phyloP scores from a whole-genome alignment of 1,140 invertebrate genomes.

The Eulimnadia texana region DNA sequence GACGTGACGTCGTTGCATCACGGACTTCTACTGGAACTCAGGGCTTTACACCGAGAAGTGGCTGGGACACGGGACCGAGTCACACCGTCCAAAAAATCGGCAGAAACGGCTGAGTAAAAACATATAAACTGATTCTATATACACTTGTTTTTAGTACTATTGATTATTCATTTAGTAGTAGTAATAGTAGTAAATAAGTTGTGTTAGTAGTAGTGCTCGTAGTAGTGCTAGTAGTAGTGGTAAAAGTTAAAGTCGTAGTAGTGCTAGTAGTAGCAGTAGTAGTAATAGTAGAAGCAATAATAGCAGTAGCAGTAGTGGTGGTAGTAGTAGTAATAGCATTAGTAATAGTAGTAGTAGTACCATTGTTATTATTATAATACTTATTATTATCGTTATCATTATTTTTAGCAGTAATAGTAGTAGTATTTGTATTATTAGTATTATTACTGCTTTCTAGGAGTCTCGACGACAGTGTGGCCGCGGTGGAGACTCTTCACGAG shows the following conservation, averaged over 20 bases:
- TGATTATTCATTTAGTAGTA: no score
- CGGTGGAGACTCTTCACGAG: constrained; percentile 21
- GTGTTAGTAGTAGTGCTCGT: no score
- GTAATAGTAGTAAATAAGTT: no score
- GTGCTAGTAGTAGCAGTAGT: no score
- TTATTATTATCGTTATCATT: neutral
- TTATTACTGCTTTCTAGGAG: constrained; percentile 17
- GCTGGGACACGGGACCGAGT: constrained; percentile 18
- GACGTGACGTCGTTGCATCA: constrained; percentile 23
- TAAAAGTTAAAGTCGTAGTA: no score
- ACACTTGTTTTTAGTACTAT: no score
- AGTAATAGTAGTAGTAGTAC: no score
- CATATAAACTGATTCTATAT: no score
- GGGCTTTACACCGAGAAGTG: constrained; percentile 22
- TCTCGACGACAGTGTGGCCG: constrained; percentile 20
- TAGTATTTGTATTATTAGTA: constrained; percentile 5
- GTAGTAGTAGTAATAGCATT: no score
- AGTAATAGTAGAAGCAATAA: no score
- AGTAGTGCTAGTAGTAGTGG: no score
- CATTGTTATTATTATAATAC: neutral
- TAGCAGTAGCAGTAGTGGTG: no score
- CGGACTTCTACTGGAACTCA: constrained; percentile 20
- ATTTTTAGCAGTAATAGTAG: neutral
- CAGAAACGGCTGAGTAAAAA: constrained; percentile 18
- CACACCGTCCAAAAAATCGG: constrained; percentile 19